A percentile compares a stretch with the other conserved stretches of the same genome.
These are phyloP conservation scores for Arctia plantaginis DNA, from an alignment of 2,888 invertebrate species.

Conservation along the genomic window DNA sequence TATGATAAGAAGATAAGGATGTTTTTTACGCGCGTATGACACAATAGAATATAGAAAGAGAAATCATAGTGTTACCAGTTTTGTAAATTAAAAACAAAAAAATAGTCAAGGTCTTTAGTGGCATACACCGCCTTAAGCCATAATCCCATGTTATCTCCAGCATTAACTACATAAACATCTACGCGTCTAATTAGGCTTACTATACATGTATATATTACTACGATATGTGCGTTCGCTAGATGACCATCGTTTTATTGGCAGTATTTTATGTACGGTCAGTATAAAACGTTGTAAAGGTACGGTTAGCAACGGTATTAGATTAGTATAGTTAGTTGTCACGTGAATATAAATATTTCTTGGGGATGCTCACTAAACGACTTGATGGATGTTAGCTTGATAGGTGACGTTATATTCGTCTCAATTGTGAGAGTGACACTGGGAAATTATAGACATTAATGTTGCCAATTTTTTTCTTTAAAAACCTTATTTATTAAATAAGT, in stretches of 20 bases:
- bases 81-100: neutral
- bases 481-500: neutral
- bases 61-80: neutral
- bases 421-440: neutral
- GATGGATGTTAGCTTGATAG: too few species aligned
- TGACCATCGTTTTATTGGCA: slow-evolving; percentile 38
- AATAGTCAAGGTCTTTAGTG: neutral
- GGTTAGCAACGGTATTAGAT: neutral
- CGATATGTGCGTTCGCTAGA: slow-evolving; percentile 44
- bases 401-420: neutral
- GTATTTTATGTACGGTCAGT: slow-evolving; percentile 24
- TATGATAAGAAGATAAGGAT: neutral
- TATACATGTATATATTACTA: slow-evolving; percentile 41
- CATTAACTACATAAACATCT: slow-evolving; percentile 43
- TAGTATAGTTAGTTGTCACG: neutral
- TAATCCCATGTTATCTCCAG: slow-evolving; percentile 45
- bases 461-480: too few species aligned
- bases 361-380: too few species aligned
- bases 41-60: neutral
- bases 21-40: neutral
- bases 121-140: slow-evolving; percentile 15
- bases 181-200: slow-evolving; percentile 49
- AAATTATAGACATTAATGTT: too few species aligned
- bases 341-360: neutral
- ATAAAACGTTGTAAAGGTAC: neutral